Conservation (phyloP, 2,888 invertebrate species). For the Scaptomyza cyrtandrae region DNA sequence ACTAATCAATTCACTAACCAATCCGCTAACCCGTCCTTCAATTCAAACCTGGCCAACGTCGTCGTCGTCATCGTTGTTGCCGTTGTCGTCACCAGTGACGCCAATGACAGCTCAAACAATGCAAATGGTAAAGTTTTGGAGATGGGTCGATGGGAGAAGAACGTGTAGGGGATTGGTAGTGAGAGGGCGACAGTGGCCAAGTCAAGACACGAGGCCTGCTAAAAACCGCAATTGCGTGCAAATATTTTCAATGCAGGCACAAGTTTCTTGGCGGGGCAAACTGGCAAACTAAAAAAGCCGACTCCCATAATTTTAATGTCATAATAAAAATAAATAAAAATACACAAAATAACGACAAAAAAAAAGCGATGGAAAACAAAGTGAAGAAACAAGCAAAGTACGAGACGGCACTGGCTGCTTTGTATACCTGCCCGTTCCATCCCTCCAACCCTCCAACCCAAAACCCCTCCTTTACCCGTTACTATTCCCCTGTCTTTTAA, state of each 20-base stretch:
- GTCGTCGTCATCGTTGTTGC: constrained; percentile 4
- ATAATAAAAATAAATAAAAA: constrained; percentile 65
- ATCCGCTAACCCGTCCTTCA: constrained; percentile 36
- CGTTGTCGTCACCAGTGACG: constrained; percentile 17
- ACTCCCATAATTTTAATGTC: constrained; percentile 79
- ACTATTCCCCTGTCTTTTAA: background rate
- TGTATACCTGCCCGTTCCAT: too few relatives aligned
- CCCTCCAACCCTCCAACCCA: background rate
- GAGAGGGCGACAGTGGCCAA: constrained; percentile 8
- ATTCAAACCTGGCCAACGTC: background rate
- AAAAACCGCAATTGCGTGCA: constrained; percentile 80
- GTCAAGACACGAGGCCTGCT: constrained; percentile 54
- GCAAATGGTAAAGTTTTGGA: constrained; percentile 68
- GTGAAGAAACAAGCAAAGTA: constrained; percentile 38
- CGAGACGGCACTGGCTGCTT: constrained; percentile 14
- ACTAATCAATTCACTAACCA: constrained; percentile 53
- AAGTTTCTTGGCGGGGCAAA: constrained; percentile 55
- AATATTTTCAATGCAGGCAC: constrained; percentile 78
- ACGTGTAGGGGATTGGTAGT: background rate
- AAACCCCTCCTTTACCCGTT: background rate
- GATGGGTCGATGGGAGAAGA: background rate
- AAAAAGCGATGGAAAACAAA: constrained; percentile 50
- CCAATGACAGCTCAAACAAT: constrained; percentile 73
- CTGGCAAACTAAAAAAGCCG: constrained; percentile 52
- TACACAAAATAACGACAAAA: constrained; percentile 19